These are phyloP conservation scores for Harpalus rubripes DNA, from an alignment of 2,888 invertebrate species.

Conservation along the genomic window DNA sequence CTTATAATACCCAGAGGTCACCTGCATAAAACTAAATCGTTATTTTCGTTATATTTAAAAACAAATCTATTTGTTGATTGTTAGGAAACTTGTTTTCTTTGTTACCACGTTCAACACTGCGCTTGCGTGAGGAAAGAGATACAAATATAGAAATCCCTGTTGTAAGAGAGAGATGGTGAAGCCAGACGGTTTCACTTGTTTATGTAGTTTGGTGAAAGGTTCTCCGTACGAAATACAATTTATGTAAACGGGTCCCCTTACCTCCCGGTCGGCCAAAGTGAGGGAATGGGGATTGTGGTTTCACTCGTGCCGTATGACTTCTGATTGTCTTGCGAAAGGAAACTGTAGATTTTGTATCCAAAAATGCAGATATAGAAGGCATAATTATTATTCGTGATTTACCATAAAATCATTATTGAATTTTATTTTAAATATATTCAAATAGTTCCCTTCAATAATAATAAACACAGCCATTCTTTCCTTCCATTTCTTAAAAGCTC, in stretches of 20 bases:
- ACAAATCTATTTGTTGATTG: conserved; percentile 50
- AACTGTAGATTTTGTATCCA: not conserved
- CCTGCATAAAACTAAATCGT: conserved; percentile 23
- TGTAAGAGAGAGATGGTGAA: conserved; percentile 33
- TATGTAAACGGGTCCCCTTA: conserved; percentile 61
- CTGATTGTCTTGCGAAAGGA: not conserved
- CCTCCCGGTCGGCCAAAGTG: not conserved
- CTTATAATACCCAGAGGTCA: conserved; percentile 18
- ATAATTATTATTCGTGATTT: no score
- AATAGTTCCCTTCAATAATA: no score
- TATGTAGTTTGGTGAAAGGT: conserved; percentile 64
- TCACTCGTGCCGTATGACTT: conserved; percentile 13
- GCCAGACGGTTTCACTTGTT: conserved; percentile 57
- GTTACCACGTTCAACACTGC: conserved; percentile 28
- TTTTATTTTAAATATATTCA: no score
- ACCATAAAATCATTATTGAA: no score
- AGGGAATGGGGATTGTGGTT: conserved; percentile 9
- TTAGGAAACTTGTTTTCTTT: conserved; percentile 51
- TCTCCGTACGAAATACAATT: conserved; percentile 61
- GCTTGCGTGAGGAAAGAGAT: conserved; percentile 23
- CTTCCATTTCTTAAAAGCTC: no score
- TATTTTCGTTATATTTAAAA: conserved; percentile 33
- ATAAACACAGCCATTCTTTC: no score
- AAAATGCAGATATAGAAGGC: not conserved
- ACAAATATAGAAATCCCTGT: not conserved